phyloP scores from a whole-genome alignment of 2,797 vertebrate species.

The Lindbergichthys nudifrons region DNA sequence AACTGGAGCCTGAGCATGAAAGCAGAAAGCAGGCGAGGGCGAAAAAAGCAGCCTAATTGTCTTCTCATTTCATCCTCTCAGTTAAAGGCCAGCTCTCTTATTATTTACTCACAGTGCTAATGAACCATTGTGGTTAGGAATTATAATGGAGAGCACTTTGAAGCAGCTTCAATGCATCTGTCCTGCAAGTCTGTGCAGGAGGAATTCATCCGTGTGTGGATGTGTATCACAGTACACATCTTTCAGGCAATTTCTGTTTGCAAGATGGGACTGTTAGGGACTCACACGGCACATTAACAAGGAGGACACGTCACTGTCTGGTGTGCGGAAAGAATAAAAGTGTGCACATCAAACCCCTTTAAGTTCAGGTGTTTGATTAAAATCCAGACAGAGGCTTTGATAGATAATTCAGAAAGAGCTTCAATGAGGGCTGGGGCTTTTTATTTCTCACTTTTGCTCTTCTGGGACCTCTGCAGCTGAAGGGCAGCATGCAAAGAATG shows the following conservation, averaged over 20 bases:
- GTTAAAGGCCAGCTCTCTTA: slow-evolving; percentile 56
- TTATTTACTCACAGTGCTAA: slow-evolving; percentile 62
- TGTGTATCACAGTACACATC: slow-evolving; percentile 19
- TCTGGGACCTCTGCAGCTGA: slow-evolving; percentile 47
- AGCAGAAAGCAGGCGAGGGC: slow-evolving; percentile 47
- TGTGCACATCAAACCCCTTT: slow-evolving; percentile 9
- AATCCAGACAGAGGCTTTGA: slow-evolving; percentile 25
- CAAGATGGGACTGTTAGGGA: slow-evolving; percentile 29
- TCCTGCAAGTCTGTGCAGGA: slow-evolving; percentile 25
- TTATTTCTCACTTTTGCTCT: slow-evolving; percentile 9
- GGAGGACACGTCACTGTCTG: slow-evolving; percentile 23
- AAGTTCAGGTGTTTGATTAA: slow-evolving; percentile 17
- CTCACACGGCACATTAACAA: slow-evolving; percentile 44
- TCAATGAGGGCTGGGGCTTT: slow-evolving; percentile 21
- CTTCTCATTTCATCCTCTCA: slow-evolving; percentile 46
- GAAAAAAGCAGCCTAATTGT: slow-evolving; percentile 58
- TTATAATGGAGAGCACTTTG: slow-evolving; percentile 45
- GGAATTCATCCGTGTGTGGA: slow-evolving; percentile 21
- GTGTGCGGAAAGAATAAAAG: slow-evolving; percentile 18
- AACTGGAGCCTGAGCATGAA: slow-evolving; percentile 57
- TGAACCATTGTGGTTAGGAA: slow-evolving; percentile 53
- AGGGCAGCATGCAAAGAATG: slow-evolving; percentile 45
- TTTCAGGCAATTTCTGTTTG: slow-evolving; percentile 42
- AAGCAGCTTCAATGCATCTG: slow-evolving; percentile 36
- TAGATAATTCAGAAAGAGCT: slow-evolving; percentile 5